phyloP scores from a whole-genome alignment of 2,888 invertebrate species.

The Trachelus iudaicus region DNA sequence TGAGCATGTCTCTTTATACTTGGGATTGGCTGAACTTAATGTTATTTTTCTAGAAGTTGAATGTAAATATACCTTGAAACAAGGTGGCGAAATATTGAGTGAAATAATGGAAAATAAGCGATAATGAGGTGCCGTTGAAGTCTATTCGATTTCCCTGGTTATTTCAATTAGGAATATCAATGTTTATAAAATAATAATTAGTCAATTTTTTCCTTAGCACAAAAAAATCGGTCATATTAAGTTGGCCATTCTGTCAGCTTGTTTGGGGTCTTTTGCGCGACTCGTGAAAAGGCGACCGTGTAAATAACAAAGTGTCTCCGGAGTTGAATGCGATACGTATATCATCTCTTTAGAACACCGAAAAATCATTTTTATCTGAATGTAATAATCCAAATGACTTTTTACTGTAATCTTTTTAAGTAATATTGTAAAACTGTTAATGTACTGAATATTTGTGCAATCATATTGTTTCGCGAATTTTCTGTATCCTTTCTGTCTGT shows the following conservation, averaged over 20 bases:
- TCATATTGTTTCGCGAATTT: slow-evolving; percentile 33
- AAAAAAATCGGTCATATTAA: neutral
- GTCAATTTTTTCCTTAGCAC: neutral
- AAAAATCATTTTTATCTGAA: neutral
- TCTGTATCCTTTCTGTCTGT: slow-evolving; percentile 70
- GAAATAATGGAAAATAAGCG: neutral
- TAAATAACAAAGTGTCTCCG: neutral
- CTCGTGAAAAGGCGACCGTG: neutral
- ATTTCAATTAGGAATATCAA: neutral
- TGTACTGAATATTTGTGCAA: neutral
- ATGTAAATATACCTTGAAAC: neutral
- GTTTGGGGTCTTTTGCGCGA: neutral
- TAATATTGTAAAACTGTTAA: neutral
- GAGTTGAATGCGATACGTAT: neutral
- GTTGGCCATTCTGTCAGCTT: neutral
- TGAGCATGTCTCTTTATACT: neutral
- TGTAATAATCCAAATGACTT: neutral
- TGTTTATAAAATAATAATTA: neutral
- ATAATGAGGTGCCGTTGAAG: neutral
- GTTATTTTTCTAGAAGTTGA: neutral
- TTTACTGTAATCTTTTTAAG: neutral
- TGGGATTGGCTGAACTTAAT: neutral
- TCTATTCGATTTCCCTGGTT: neutral
- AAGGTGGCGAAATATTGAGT: neutral
- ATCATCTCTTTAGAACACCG: neutral